phyloP scores from a whole-genome alignment of 2,888 invertebrate species.

The Pseudanteris insignis region DNA sequence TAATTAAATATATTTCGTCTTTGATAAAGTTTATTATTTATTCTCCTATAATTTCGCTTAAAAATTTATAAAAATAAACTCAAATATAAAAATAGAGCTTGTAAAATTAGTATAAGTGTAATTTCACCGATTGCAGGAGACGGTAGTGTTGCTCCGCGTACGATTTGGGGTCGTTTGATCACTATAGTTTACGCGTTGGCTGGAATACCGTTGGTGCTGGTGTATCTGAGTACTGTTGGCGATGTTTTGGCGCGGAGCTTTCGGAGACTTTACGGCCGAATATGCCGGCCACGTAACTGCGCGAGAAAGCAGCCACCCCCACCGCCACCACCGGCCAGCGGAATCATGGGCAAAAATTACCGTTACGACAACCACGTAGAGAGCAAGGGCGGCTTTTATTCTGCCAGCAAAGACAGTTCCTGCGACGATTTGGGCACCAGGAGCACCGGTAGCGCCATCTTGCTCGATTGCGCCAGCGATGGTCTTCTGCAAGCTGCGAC shows the following conservation, averaged over 20 bases:
- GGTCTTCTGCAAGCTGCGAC: conserved; percentile 57
- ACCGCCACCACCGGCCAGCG: conserved; percentile 54
- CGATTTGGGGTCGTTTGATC: conserved; percentile 80
- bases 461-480: conserved; percentile 63
- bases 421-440: conserved; percentile 61
- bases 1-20: too few relatives aligned
- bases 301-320: conserved; percentile 55
- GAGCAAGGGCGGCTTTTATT: conserved; percentile 56
- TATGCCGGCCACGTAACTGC: conserved; percentile 66
- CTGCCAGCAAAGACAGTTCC: conserved; percentile 60
- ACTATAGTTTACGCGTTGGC: conserved; percentile 86
- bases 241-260: conserved; percentile 84
- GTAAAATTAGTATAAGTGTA: too few relatives aligned
- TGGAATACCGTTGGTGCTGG: conserved; percentile 87
- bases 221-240: conserved; percentile 88
- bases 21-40: too few relatives aligned
- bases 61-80: too few relatives aligned
- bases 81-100: not conserved
- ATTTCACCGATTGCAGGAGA: conserved; percentile 78
- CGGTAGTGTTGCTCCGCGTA: conserved; percentile 83
- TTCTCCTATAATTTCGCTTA: too few relatives aligned
- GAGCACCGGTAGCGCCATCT: conserved; percentile 61
- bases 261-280: conserved; percentile 75
- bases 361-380: conserved; percentile 63
- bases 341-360: conserved; percentile 57